Base-by-base conservation (phyloP, 2,797 vertebrate genomes). In the Philypnodon macrostomus region DNA sequence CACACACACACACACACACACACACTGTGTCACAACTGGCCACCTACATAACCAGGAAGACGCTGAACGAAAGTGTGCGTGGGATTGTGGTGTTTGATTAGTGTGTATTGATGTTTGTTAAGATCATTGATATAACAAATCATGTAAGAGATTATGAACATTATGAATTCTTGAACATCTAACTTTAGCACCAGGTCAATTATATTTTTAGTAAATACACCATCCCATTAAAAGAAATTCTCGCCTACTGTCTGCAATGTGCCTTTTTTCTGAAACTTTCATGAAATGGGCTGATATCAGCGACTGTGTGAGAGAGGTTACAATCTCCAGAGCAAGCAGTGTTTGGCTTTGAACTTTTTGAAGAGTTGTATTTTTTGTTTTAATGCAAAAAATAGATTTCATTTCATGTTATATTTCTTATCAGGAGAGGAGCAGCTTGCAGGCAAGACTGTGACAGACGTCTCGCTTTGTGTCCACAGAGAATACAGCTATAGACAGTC, bases 381-480 rank as follows among this genome's bases (percentile, higher is more conserved):
- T n/a, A 37, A 49, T 36, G 24, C 31, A 66, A 66, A 58, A 30
- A 46, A 58, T 65, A 62, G 14, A 56, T 50, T 18, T 23, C 11
- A 19, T 34, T 47, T 11, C 12, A 17, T 5, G 14, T 58, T 44
- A 15, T 57, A 60, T 50, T 51, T 36, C 34, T 49, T 67, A 64
- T 75, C 70, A 58, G 34, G 39, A 19, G 27, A 36, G 34, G n/a
- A 58, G 32, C 74, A 64, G 66, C 70, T 63, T 48, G 51, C 52
- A 58, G 48, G 34, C 40, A 5, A 45, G 55, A 47, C 9, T 66
- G 19, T 52, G 70, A 68, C 67, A 70, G 58, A 49, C 55, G 60
- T 54, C 51, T 54, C 47, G 17, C 49, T 67, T 67, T 64, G 49
- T 53, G 57, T 78, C 72, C 56, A 44, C 27, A 16, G 63, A 64